A percentile compares a stretch with the other conserved stretches of the same genome.
phyloP scores from a whole-genome alignment of 2,888 invertebrate species.

The Scrobipalpa costella region DNA sequence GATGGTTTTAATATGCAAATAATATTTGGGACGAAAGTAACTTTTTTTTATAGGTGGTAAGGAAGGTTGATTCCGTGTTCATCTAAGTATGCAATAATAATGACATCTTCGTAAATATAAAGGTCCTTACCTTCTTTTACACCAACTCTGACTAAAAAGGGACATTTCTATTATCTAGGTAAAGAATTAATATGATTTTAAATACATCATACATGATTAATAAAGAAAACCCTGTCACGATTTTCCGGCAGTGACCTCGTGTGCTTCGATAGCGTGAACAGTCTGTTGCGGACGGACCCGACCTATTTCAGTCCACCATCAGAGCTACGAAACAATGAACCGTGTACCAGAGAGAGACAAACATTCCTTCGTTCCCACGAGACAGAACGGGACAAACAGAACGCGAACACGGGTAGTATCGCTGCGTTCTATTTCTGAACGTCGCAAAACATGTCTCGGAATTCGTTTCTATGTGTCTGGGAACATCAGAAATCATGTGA shows the following conservation, averaged over 20 bases:
- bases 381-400: constrained; percentile 67
- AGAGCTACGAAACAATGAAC: constrained; percentile 76
- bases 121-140: too few species aligned
- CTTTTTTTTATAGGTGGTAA: too few species aligned
- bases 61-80: too few species aligned
- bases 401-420: constrained; percentile 59
- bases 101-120: too few species aligned
- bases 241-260: constrained; percentile 76
- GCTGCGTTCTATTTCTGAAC: constrained; percentile 78
- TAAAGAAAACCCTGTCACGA: constrained; percentile 41
- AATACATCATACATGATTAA: constrained; percentile 33
- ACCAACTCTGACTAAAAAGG: too few species aligned
- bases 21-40: too few species aligned
- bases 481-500: constrained; percentile 78
- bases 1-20: too few species aligned
- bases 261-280: constrained; percentile 73
- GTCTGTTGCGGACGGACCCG: constrained; percentile 76
- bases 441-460: constrained; percentile 80
- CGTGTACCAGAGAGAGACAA: constrained; percentile 68
- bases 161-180: too few species aligned
- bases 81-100: too few species aligned
- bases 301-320: constrained; percentile 76
- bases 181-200: too few species aligned
- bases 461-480: constrained; percentile 79
- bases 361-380: constrained; percentile 57